Conservation (phyloP, 2,888 invertebrate species). For the Xylocampa areola region DNA sequence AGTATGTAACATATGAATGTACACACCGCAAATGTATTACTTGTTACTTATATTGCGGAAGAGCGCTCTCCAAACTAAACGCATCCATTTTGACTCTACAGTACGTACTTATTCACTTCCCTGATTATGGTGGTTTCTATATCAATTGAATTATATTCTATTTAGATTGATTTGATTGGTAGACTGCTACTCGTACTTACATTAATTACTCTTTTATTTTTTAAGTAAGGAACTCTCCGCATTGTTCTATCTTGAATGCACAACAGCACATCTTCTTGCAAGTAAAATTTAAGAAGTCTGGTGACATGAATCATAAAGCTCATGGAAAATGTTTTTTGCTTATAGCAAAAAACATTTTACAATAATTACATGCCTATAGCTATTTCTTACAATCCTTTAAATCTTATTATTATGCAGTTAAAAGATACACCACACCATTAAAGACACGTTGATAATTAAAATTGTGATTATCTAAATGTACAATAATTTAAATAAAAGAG, state of each 20-base stretch:
- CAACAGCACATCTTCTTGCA: too few relatives aligned
- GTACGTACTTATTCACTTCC: too few relatives aligned
- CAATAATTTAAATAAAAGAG: slow-evolving; percentile 18
- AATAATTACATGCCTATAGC: neutral
- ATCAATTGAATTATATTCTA: too few relatives aligned
- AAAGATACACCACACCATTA: neutral
- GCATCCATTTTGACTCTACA: too few relatives aligned
- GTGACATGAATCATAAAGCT: slow-evolving; percentile 1
- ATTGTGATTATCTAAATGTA: slow-evolving; percentile 4
- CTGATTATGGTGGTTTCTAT: too few relatives aligned
- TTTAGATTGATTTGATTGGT: too few relatives aligned
- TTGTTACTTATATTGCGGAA: too few relatives aligned
- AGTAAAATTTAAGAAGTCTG: slow-evolving; percentile 15
- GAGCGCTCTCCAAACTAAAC: too few relatives aligned
- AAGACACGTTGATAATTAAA: slow-evolving; percentile 6
- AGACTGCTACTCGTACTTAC: too few relatives aligned
- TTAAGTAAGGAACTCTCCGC: neutral
- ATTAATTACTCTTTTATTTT: too few relatives aligned
- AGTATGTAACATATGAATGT: too few relatives aligned
- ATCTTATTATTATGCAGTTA: slow-evolving; percentile 5
- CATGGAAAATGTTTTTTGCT: slow-evolving; percentile 9
- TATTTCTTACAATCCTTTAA: neutral
- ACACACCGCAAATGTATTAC: too few relatives aligned
- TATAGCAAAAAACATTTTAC: slow-evolving; percentile 10
- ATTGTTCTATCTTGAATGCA: slow-evolving; percentile 1